phyloP scores from a whole-genome alignment of 2,888 invertebrate genomes.

The Rotaria magnacalcarata region DNA sequence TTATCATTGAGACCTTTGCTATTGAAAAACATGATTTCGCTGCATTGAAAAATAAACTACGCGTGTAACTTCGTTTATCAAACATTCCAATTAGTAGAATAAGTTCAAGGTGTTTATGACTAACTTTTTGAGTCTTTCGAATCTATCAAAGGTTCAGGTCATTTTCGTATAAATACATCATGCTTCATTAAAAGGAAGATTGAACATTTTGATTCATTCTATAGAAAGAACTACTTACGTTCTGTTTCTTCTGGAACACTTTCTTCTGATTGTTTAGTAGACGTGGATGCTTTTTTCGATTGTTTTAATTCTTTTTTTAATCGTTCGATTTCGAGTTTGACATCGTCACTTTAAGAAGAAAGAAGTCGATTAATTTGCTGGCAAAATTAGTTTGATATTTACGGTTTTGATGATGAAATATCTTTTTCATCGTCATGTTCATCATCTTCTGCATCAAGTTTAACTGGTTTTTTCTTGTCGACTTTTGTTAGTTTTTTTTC shows the following conservation, averaged over 20 bases:
- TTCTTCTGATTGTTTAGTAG: neutral
- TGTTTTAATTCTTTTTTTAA: slow-evolving; percentile 34
- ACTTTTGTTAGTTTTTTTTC: slow-evolving; percentile 50
- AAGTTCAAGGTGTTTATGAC: too few relatives aligned
- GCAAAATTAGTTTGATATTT: neutral
- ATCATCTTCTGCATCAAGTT: slow-evolving; percentile 34
- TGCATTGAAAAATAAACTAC: too few relatives aligned
- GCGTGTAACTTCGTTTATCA: too few relatives aligned
- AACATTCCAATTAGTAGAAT: too few relatives aligned
- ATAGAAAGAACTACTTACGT: neutral
- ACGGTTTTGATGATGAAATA: neutral
- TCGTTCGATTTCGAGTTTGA: neutral
- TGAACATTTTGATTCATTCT: too few relatives aligned
- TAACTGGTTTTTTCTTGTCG: slow-evolving; percentile 46
- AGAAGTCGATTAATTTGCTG: neutral
- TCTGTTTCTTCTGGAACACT: neutral
- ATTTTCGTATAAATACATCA: too few relatives aligned
- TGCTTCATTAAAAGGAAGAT: too few relatives aligned
- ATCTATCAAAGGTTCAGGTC: too few relatives aligned
- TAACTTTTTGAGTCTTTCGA: too few relatives aligned
- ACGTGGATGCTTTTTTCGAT: neutral
- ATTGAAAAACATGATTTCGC: too few relatives aligned
- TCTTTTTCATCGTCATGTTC: neutral
- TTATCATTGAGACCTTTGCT: too few relatives aligned
- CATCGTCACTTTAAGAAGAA: neutral